Evolutionary conservation across 2,113 vertebrate genomes (phyloP).

Genomic region (Hemiscyllium ocellatum): DNA sequence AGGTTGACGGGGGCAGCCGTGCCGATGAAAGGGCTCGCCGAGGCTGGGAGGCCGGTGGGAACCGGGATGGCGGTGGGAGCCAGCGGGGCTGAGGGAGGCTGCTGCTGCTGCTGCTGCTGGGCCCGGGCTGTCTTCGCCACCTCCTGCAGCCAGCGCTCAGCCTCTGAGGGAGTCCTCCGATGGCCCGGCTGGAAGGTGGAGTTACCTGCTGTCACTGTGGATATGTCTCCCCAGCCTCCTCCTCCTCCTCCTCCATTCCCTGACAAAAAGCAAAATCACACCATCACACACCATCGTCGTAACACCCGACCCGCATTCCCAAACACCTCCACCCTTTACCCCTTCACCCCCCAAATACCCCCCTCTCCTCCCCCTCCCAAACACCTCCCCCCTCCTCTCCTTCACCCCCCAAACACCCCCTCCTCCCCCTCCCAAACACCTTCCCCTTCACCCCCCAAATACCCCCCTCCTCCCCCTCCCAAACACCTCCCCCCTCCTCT

Average conservation of each 20-base stretch:
- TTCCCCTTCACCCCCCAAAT: too few species aligned
- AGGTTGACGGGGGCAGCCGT: conserved; percentile 60
- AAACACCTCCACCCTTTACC: too few species aligned
- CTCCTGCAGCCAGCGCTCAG: conserved; percentile 82
- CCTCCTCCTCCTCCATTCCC: conserved; percentile 43
- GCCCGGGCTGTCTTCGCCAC: conserved; percentile 73
- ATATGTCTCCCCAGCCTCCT: conserved; percentile 39
- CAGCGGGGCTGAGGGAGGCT: conserved; percentile 45
- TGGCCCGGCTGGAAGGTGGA: conserved; percentile 64
- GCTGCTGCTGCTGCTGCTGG: conserved; percentile 58
- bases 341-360: too few species aligned
- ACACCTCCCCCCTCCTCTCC: too few species aligned
- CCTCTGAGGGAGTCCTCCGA: conserved; percentile 79
- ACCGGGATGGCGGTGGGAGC: conserved; percentile 48
- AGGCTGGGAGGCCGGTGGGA: conserved; percentile 58
- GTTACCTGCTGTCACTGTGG: conserved; percentile 47
- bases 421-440: too few species aligned
- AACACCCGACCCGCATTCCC: too few species aligned
- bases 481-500: too few species aligned
- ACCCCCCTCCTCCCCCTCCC: too few species aligned
- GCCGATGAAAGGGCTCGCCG: conserved; percentile 61
- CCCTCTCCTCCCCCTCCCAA: too few species aligned
- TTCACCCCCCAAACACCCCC: too few species aligned
- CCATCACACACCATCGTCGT: too few species aligned
- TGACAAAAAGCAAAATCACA: conserved; percentile 46